Evolutionary conservation across 2,888 invertebrate species (phyloP), one percentile per base, ranked within the genome.

Genomic region (Noctua janthe): DNA sequence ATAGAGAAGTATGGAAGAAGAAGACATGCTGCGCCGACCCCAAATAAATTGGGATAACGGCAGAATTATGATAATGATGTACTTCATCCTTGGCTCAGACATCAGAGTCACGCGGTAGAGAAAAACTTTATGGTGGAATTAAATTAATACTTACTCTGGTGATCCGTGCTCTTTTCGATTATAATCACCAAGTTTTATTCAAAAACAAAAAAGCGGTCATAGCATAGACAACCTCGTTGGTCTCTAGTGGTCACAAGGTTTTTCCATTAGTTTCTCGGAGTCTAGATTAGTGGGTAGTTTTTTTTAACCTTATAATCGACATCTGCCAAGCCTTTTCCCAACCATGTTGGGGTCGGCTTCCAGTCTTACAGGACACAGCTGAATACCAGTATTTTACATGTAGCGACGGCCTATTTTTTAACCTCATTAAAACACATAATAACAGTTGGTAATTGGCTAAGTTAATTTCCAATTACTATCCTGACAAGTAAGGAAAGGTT

Each of bases 391-490:
- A 10, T 8, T 43, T 43, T 43, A 43, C 7, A 43, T 29, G 43
- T 6, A 43, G 43, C 43, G 43, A 43, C 43, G 43, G 43, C 43
- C 43, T 43, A 43, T 47, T 47, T 47, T 47, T 47, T 59, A 3
- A n/a, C 11, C 29, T 29, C 2, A 15, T 62, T 5, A 20, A 62
- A 39, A 54, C 17, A 62, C n/a, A 67, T 15, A 67, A n/a, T n/a
- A 43, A n/a, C 51, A 35, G 23, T 39, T 39, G 35, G 11, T 66
- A 66, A 66, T 20, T 66, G 20, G 20, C n/a, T 10, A 47, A 43
- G 49, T 29, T 69, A 67, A 71, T 77, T 78, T 84, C 47, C 47
- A 80, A 85, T 82, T 85, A 85, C 39, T 80, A 85, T 62, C 39
- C 59, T 85, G 72, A 62, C 82, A 80, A 62, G 54, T 10, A 80